Evolutionary conservation across 2,113 vertebrate genomes (phyloP).

Genomic region (Sceloporus tristichus): DNA sequence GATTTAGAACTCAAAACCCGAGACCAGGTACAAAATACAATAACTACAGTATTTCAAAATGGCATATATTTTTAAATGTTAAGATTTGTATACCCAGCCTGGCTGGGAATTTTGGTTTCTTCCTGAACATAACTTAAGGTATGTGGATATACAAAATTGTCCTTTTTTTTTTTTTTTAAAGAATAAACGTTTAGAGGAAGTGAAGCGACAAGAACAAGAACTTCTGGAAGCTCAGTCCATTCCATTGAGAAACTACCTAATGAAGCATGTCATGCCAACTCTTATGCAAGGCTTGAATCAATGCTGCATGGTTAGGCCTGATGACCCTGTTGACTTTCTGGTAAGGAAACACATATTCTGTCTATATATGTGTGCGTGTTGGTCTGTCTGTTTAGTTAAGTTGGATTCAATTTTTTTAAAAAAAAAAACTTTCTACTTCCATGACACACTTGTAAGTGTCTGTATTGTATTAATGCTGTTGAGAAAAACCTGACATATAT

Average conservation of each 20-base stretch:
- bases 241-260: slow-evolving; percentile 87
- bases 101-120: neutral
- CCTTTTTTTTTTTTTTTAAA: slow-evolving; percentile 63
- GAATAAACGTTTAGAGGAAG: slow-evolving; percentile 79
- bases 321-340: slow-evolving; percentile 92
- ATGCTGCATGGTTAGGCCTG: slow-evolving; percentile 84
- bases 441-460: neutral
- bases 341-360: slow-evolving; percentile 72
- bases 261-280: slow-evolving; percentile 88
- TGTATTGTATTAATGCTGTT: no score
- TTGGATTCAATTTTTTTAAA: neutral
- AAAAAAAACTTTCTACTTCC: neutral
- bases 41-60: neutral
- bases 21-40: neutral
- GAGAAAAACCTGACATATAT: no score
- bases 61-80: neutral
- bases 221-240: slow-evolving; percentile 81
- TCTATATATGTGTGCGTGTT: neutral
- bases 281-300: slow-evolving; percentile 88
- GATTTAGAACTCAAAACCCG: neutral
- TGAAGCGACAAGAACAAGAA: slow-evolving; percentile 83
- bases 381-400: no score
- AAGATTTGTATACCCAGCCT: neutral
- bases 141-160: neutral
- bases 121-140: neutral